Base-by-base conservation (phyloP, 2,797 vertebrate species). In the Microhierax caerulescens region DNA sequence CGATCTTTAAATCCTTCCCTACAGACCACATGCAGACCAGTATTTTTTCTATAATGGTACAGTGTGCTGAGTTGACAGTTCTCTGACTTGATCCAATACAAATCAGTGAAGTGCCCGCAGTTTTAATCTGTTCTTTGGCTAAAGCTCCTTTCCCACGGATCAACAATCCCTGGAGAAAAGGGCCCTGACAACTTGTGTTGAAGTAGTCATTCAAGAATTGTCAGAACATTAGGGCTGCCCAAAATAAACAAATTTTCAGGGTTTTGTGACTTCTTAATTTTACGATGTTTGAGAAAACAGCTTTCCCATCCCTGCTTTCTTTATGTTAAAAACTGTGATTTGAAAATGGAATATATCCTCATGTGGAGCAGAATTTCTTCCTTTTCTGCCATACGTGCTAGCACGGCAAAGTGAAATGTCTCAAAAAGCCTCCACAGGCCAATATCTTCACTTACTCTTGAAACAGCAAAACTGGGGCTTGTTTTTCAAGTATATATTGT, bases 291-390 rank as follows among this genome's bases (percentile, higher is more conserved):
- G 39, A 23, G 54, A n/a, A 28, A 63, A 8, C 14, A 24, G 7
- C 23, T 56, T 17, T 27, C 5, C 69, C 3, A 0, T 34, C 45
- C 50, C 23, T 21, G 4, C 10, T 76, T 23, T 23, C 10, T 15
- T 21, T 7, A 7, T 5, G 20, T 9, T 27, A 2, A n/a, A n/a
- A 34, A 20, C 2, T 2, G 17, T 6, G 23, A 1, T 27, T 30
- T 15, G 21, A 14, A 39, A 7, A 1, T 0, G 53, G 39, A 48
- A 12, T 30, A 4, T 2, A 0, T 10, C 47, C 53, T 51, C 56
- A 3, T 1, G 18, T 4, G 2, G 41, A 59, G 5, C 20, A 13
- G 63, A 47, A 11, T 47, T 83, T 41, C 53, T 12, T 4, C 28
- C 59, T 5, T 7, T 36, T 22, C 36, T 13, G 36, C 74, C 41